phyloP scores from a whole-genome alignment of 1,140 invertebrate species.

The Penaeus vannamei region DNA sequence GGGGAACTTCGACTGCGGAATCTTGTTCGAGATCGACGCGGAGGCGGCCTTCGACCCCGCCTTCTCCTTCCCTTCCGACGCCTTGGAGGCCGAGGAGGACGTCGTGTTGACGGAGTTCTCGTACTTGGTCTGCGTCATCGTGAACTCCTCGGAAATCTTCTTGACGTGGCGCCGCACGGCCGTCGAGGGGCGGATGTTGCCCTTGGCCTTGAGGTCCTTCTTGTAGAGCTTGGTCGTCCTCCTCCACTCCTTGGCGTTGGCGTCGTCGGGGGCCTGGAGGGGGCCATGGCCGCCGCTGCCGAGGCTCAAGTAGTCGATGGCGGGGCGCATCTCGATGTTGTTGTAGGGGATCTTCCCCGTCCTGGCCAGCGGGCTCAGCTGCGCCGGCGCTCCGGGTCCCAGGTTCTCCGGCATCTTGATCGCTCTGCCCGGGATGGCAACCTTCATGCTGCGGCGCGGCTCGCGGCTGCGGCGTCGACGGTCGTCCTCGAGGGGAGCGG shows the following conservation, averaged over 20 bases:
- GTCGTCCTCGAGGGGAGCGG: not conserved
- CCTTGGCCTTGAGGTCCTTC: slow-evolving; percentile 59
- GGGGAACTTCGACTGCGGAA: slow-evolving; percentile 27
- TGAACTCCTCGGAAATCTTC: slow-evolving; percentile 67
- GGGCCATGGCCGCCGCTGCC: slow-evolving; percentile 2
- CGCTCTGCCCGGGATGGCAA: slow-evolving; percentile 56
- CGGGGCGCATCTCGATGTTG: slow-evolving; percentile 51
- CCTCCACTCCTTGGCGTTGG: slow-evolving; percentile 35
- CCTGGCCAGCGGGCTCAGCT: slow-evolving; percentile 35
- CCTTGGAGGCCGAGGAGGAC: slow-evolving; percentile 7
- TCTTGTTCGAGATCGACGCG: slow-evolving; percentile 23
- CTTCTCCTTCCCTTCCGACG: slow-evolving; percentile 17
- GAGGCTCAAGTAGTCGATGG: slow-evolving; percentile 39
- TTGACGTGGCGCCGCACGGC: slow-evolving; percentile 64
- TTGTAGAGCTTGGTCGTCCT: slow-evolving; percentile 50
- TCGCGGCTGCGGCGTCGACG: not conserved
- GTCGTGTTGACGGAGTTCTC: slow-evolving; percentile 55
- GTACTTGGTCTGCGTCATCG: slow-evolving; percentile 63
- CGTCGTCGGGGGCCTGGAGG: not conserved
- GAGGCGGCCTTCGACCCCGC: slow-evolving; percentile 14
- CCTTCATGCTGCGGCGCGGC: slow-evolving; percentile 41
- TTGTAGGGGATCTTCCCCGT: slow-evolving; percentile 46
- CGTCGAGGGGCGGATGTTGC: slow-evolving; percentile 55
- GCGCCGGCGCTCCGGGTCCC: not conserved
- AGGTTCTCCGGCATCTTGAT: slow-evolving; percentile 53